Evolutionary conservation across 2,113 vertebrate genomes (phyloP).

Genomic region (Arothron firmamentum): DNA sequence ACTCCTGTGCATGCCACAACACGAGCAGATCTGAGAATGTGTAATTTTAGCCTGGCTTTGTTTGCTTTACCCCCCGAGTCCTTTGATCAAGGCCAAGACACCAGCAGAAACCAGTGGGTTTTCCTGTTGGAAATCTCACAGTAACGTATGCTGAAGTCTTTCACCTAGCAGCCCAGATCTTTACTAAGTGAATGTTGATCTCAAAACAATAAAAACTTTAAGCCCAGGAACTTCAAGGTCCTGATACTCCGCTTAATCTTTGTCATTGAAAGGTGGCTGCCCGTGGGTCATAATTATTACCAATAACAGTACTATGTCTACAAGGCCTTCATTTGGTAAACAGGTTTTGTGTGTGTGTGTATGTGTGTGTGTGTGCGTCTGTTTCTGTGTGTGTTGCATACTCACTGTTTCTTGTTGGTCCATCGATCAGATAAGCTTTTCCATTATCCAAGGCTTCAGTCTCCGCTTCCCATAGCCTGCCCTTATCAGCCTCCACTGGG

Average conservation of each 20-base stretch:
- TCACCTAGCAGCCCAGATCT: slow-evolving; percentile 29
- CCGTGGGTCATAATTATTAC: slow-evolving; percentile 64
- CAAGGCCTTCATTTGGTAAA: slow-evolving; percentile 59
- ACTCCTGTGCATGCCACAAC: slow-evolving; percentile 61
- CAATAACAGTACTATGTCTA: slow-evolving; percentile 60
- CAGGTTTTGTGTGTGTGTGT: slow-evolving; percentile 27
- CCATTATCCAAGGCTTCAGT: slow-evolving; percentile 75
- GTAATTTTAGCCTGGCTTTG: slow-evolving; percentile 70
- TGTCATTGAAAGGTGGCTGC: slow-evolving; percentile 64
- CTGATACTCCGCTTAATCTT: slow-evolving; percentile 52
- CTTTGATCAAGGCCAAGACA: slow-evolving; percentile 72
- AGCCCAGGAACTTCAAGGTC: slow-evolving; percentile 39
- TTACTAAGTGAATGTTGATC: slow-evolving; percentile 42
- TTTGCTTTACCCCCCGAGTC: slow-evolving; percentile 62
- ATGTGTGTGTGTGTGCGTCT: slow-evolving; percentile 2
- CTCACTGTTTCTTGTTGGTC: slow-evolving; percentile 71
- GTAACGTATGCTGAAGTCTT: slow-evolving; percentile 47
- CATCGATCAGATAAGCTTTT: slow-evolving; percentile 77
- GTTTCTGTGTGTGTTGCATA: slow-evolving; percentile 49
- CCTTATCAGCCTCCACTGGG: slow-evolving; percentile 71
- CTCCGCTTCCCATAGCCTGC: slow-evolving; percentile 69
- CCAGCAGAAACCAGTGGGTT: slow-evolving; percentile 54
- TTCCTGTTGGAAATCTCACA: slow-evolving; percentile 46
- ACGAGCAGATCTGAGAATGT: slow-evolving; percentile 60
- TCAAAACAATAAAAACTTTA: slow-evolving; percentile 57